Evolutionary conservation across 2,888 invertebrate species (phyloP), one percentile per base, ranked within the genome.

Genomic region (Fabriciana adippe): DNA sequence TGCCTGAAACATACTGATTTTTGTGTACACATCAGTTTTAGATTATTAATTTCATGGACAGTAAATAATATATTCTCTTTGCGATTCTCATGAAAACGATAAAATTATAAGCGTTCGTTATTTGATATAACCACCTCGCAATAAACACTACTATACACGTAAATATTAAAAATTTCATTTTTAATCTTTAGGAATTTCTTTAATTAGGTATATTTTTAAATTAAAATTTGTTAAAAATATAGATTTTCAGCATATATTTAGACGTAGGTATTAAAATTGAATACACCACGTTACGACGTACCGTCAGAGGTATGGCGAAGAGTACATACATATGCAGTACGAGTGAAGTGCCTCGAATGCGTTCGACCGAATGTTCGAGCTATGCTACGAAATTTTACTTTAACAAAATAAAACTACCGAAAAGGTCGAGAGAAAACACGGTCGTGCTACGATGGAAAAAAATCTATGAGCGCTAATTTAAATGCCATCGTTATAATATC

Each of bases 1-100:
- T 89, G 90, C 86, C 88, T 89, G 92, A 92, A 92, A 91, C 90
- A 88, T 89, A 91, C 91, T 91, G 90, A 91, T 90, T 82, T 89
- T 83, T 87, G 89, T 87, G 89, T 91, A 92, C 89, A 92, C 88
- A 91, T 91, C 91, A 91, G 91, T 89, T 87, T 85, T 81, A 88
- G 84, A 87, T 80, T 78, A 86, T 84, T 85, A 87, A 86, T 87
- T 90, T 88, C 79, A 85, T 88, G 90, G 91, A 92, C 90, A 90
- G 86, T 89, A 88, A 91, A 90, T 85, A 80, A 89, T 86, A 88
- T 78, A 84, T 83, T 84, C 79, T 81, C 81, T 83, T 83, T 88
- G 87, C 86, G 81, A 83, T 81, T 80, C 77, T 83, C 79, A 86
- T 81, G 81, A 86, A 87, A 85, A n/a, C 80, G 76, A 84, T 79